Evolutionary conservation across 2,797 vertebrate species (phyloP).

Genomic region (Girardinus metallicus): DNA sequence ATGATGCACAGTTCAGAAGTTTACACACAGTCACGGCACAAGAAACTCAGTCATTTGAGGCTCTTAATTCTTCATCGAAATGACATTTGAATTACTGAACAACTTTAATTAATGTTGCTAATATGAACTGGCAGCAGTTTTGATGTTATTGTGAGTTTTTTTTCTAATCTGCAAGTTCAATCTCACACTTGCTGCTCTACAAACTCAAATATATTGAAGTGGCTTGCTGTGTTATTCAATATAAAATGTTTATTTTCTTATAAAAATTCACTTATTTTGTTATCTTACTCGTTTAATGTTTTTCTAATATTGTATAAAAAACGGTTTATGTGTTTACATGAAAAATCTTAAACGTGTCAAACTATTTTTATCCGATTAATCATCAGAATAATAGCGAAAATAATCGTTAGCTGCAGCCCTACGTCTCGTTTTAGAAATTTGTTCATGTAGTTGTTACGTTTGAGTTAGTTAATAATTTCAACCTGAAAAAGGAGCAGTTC

Average conservation of each 20-base stretch:
- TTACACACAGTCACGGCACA: not conserved
- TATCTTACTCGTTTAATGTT: too few relatives aligned
- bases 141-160: not conserved
- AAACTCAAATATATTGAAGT: not conserved
- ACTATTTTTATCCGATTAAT: too few relatives aligned
- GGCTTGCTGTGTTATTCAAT: too few relatives aligned
- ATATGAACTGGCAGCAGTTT: not conserved
- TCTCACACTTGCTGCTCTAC: not conserved
- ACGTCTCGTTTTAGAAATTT: not conserved
- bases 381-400: too few relatives aligned
- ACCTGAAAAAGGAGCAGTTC: not conserved
- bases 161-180: not conserved
- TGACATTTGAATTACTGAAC: not conserved
- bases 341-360: too few relatives aligned
- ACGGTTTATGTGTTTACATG: too few relatives aligned
- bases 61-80: not conserved
- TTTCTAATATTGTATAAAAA: too few relatives aligned
- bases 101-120: not conserved
- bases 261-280: too few relatives aligned
- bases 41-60: not conserved
- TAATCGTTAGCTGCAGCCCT: too few relatives aligned
- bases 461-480: not conserved
- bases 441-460: not conserved
- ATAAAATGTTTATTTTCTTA: too few relatives aligned
- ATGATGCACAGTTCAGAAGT: slow-evolving; percentile 21